Percentiles rank a stretch among this genome's conserved stretches.
Conservation (phyloP, 2,888 invertebrate species). For the Drosophila tanythrix region DNA sequence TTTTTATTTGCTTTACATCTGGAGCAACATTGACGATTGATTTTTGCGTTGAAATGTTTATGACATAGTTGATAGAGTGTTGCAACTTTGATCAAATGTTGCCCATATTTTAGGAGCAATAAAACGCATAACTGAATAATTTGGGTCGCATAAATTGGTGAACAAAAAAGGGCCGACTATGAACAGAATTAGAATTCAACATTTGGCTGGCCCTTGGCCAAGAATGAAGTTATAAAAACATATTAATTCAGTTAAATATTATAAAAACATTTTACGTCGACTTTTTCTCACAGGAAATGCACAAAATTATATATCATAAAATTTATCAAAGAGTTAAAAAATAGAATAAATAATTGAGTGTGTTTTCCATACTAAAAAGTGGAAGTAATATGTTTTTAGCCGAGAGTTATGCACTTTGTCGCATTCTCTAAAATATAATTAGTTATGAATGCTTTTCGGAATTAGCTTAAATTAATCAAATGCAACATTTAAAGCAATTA, state of each 20-base stretch:
- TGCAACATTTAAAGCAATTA: not conserved
- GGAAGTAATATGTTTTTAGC: not conserved
- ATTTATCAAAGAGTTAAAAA: no score
- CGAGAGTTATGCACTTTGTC: not conserved
- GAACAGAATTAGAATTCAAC: not conserved
- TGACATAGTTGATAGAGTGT: not conserved
- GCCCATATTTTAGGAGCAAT: not conserved
- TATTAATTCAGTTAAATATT: not conserved
- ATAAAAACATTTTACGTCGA: fast-evolving
- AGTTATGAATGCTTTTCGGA: not conserved
- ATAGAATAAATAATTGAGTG: no score
- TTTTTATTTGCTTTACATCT: not conserved
- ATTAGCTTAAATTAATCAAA: not conserved
- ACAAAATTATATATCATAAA: no score
- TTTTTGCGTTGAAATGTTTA: not conserved
- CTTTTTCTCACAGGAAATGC: not conserved
- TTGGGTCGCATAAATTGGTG: not conserved
- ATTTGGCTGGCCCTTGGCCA: not conserved
- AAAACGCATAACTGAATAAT: not conserved
- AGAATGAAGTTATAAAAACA: not conserved
- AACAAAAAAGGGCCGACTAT: not conserved
- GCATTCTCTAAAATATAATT: not conserved
- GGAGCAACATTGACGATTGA: not conserved
- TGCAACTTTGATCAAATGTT: not conserved
- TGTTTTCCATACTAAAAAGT: no score